A percentile compares a stretch with the other conserved stretches of the same genome.
Evolutionary conservation across 2,888 invertebrate genomes (phyloP).

Genomic region (Mylabris sibirica): DNA sequence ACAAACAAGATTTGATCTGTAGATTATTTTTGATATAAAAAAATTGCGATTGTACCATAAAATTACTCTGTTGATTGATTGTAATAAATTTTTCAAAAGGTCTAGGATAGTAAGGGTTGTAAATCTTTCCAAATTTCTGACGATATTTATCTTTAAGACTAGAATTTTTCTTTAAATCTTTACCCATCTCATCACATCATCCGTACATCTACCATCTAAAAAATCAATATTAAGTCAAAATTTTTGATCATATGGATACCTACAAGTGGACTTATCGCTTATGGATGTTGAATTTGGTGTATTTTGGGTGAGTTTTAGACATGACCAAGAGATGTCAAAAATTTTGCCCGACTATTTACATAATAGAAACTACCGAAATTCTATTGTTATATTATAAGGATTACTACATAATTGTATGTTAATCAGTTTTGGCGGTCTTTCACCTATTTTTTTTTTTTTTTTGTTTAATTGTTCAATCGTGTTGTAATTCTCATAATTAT

Average conservation of each 20-base stretch:
- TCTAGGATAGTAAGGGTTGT: slow-evolving; percentile 40
- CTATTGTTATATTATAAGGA: not conserved
- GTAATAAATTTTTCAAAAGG: slow-evolving; percentile 33
- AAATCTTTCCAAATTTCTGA: slow-evolving; percentile 18
- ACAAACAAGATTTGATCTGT: slow-evolving; percentile 66
- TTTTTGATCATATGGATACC: not conserved
- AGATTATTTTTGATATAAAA: slow-evolving; percentile 65
- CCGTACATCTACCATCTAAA: not conserved
- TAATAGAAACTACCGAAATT: not conserved
- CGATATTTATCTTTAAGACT: slow-evolving; percentile 35
- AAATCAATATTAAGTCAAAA: not conserved
- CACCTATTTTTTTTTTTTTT: too few relatives aligned
- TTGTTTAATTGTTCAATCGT: too few relatives aligned
- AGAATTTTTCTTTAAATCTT: slow-evolving; percentile 43
- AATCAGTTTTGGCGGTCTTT: not conserved
- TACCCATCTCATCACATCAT: slow-evolving; percentile 46
- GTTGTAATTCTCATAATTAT: too few relatives aligned
- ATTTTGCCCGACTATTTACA: not conserved
- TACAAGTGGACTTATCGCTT: not conserved
- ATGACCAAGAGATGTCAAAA: not conserved
- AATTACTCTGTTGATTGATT: not conserved
- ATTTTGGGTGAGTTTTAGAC: not conserved
- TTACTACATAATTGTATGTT: not conserved
- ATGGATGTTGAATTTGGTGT: not conserved
- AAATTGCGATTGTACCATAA: slow-evolving; percentile 42